Conservation (phyloP, 2,797 vertebrate species). For the Pangasius macronema region DNA sequence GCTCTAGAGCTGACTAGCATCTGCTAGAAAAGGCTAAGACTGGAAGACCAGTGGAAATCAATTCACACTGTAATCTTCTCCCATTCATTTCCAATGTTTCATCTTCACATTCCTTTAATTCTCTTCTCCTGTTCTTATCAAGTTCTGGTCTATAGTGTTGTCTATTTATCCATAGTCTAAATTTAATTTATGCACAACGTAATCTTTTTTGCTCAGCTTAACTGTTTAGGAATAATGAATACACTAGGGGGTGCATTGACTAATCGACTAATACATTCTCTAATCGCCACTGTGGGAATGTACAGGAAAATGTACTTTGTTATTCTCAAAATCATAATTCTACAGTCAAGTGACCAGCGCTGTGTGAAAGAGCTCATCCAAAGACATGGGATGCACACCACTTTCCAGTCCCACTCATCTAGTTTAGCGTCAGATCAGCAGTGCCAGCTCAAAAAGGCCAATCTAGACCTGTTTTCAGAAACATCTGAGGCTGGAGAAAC, state of each 20-base stretch:
- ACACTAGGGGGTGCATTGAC: background rate
- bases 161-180: background rate
- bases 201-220: background rate
- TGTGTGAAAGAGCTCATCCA: background rate
- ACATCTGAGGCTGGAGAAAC: background rate
- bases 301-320: background rate
- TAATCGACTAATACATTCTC: background rate
- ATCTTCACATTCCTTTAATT: background rate
- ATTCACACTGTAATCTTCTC: background rate
- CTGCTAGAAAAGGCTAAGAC: background rate
- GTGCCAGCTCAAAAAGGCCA: background rate
- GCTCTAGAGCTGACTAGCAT: background rate
- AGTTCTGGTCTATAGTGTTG: background rate
- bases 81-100: background rate
- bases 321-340: background rate
- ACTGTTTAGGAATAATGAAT: background rate
- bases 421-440: background rate
- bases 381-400: background rate
- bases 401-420: background rate
- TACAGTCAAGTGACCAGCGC: background rate
- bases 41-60: constrained; percentile 1
- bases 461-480: background rate
- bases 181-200: background rate
- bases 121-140: background rate
- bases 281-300: background rate